These are phyloP conservation scores for Oophaga pumilio DNA, from an alignment of 2,113 vertebrate species.

Conservation along the genomic window DNA sequence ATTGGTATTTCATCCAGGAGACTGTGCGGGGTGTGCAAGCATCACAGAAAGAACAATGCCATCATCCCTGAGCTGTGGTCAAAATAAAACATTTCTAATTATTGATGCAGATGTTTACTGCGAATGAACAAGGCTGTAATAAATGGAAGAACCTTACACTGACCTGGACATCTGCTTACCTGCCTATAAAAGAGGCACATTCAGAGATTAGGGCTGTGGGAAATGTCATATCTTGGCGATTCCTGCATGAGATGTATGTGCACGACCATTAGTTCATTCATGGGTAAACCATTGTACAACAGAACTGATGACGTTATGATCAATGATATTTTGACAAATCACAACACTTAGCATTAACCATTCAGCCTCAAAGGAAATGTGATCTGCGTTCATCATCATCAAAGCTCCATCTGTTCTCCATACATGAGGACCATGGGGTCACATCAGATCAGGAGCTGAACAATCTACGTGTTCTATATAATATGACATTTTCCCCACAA, in stretches of 20 bases:
- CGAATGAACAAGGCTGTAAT: background rate
- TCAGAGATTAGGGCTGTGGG: background rate
- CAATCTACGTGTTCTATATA: background rate
- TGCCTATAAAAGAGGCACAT: background rate
- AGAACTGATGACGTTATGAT: background rate
- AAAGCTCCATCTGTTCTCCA: conserved; percentile 27
- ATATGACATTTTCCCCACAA: background rate
- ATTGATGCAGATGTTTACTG: background rate
- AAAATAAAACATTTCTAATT: background rate
- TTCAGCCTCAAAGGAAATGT: conserved; percentile 14
- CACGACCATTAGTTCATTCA: background rate
- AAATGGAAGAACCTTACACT: background rate
- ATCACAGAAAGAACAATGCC: background rate
- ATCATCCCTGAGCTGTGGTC: conserved; percentile 4
- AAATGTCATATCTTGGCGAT: too few species aligned
- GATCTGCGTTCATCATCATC: conserved; percentile 9
- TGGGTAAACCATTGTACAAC: background rate
- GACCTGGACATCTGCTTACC: background rate
- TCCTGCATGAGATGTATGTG: background rate
- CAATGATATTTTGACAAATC: conserved; percentile 20
- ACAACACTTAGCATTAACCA: conserved; percentile 15
- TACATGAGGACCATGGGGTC: conserved; percentile 9
- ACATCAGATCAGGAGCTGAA: background rate
- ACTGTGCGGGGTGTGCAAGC: background rate
- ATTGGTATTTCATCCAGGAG: conserved; percentile 34